These are phyloP conservation scores for Paracanthobrama guichenoti DNA, from an alignment of 2,113 vertebrate species.

Conservation along the genomic window DNA sequence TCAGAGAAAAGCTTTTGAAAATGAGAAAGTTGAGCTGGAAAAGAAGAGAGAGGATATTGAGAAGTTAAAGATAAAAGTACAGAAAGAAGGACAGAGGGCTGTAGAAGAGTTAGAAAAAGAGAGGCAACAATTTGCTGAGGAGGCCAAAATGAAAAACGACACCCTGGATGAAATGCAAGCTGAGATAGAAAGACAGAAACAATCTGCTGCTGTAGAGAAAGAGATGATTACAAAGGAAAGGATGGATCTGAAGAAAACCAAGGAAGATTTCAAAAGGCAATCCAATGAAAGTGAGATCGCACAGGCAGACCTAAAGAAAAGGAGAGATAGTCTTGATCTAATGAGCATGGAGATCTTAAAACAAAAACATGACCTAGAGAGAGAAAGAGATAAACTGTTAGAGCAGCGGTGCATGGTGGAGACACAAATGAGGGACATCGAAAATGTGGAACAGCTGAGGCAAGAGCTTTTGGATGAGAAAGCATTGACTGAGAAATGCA, in stretches of 20 bases:
- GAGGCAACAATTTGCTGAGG: constrained; percentile 1
- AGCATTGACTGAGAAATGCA: background rate
- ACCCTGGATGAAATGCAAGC: background rate
- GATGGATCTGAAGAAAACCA: constrained; percentile 12
- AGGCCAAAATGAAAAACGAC: constrained; percentile 14
- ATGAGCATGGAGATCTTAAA: constrained; percentile 35
- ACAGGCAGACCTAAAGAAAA: background rate
- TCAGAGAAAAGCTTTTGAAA: constrained; percentile 10
- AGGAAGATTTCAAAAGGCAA: constrained; percentile 6
- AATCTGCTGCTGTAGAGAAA: background rate
- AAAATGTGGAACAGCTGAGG: constrained; percentile 5
- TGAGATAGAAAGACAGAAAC: constrained; percentile 24
- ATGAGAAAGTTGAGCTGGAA: constrained; percentile 15
- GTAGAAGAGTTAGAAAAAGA: background rate
- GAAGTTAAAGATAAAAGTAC: constrained; percentile 42
- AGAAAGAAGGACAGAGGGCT: constrained; percentile 30
- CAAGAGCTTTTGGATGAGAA: constrained; percentile 14
- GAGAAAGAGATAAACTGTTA: background rate
- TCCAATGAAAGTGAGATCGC: background rate
- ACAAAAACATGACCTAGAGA: constrained; percentile 3
- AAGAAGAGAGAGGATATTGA: background rate
- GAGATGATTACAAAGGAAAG: background rate
- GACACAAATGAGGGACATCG: background rate
- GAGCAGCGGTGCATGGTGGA: background rate
- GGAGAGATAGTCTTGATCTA: constrained; percentile 6